These are phyloP conservation scores for Colletes collaris DNA, from an alignment of 2,888 invertebrate species.

Conservation along the genomic window DNA sequence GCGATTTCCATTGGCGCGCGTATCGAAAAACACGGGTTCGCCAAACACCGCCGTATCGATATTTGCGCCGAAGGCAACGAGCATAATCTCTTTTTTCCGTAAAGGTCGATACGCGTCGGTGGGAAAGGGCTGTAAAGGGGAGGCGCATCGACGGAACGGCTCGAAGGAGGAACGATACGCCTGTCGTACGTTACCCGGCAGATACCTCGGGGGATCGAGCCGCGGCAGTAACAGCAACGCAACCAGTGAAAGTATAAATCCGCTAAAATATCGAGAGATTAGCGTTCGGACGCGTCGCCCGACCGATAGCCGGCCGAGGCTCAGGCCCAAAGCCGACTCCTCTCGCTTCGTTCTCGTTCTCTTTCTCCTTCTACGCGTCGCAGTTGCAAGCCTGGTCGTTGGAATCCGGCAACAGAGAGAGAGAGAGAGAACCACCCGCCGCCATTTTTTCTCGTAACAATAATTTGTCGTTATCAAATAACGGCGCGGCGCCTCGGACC, in stretches of 20 bases:
- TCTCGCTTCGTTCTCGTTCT: constrained; percentile 6
- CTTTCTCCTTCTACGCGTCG: constrained; percentile 2
- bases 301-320: constrained; percentile 72
- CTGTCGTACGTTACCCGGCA: constrained; percentile 56
- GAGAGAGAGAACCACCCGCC: constrained; percentile 28
- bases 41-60: not conserved
- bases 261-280: constrained; percentile 82
- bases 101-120: constrained; percentile 4
- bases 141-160: constrained; percentile 1
- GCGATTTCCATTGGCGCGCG: not conserved
- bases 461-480: constrained; percentile 83
- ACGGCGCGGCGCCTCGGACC: constrained; percentile 51
- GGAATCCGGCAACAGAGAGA: not conserved
- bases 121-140: too few relatives aligned
- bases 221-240: constrained; percentile 40
- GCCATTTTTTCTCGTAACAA: constrained; percentile 82
- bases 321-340: constrained; percentile 62
- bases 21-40: not conserved
- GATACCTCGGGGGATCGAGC: constrained; percentile 62
- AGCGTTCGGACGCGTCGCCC: constrained; percentile 78
- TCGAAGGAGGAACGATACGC: constrained; percentile 43
- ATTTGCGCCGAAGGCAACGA: constrained; percentile 5
- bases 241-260: constrained; percentile 79
- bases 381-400: constrained; percentile 4
- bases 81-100: constrained; percentile 1